Percentiles rank a stretch among this genome's conserved stretches.
These are phyloP conservation scores for Ceuthmochares aereus DNA, from an alignment of 2,113 vertebrate genomes.

Conservation along the genomic window DNA sequence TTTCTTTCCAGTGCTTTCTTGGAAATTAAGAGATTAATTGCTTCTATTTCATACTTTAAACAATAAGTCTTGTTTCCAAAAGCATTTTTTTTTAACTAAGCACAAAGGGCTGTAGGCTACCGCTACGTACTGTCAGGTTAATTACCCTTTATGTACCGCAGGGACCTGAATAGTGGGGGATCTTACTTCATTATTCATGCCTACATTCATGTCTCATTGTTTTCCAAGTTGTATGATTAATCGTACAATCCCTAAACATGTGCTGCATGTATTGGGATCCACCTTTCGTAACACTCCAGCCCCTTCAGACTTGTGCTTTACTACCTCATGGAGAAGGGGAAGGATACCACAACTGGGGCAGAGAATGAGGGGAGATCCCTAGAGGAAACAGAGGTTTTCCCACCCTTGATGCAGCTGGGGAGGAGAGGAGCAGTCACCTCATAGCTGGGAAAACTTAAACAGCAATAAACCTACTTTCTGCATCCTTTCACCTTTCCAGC, in stretches of 20 bases:
- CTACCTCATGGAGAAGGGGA: not conserved
- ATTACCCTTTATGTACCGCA: not conserved
- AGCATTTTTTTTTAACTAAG: not conserved
- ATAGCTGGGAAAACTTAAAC: not conserved
- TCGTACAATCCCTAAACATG: not conserved
- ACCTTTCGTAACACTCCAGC: not conserved
- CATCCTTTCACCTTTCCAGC: not conserved
- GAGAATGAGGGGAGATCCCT: not conserved
- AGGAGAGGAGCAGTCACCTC: not conserved
- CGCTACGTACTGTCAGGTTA: not conserved
- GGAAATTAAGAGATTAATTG: not conserved
- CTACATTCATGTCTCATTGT: not conserved
- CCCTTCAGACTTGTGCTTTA: not conserved
- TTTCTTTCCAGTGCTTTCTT: not conserved
- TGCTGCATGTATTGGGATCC: accelerated
- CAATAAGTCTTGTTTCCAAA: not conserved
- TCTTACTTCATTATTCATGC: not conserved
- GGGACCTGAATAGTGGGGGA: not conserved
- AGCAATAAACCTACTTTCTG: not conserved
- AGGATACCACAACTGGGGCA: not conserved
- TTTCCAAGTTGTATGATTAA: not conserved
- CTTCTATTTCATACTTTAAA: not conserved
- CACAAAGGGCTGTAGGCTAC: not conserved
- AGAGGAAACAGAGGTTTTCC: not conserved
- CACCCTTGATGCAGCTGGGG: not conserved